Base-by-base conservation (phyloP, 2,113 vertebrate species). In the Centropristis striata region DNA sequence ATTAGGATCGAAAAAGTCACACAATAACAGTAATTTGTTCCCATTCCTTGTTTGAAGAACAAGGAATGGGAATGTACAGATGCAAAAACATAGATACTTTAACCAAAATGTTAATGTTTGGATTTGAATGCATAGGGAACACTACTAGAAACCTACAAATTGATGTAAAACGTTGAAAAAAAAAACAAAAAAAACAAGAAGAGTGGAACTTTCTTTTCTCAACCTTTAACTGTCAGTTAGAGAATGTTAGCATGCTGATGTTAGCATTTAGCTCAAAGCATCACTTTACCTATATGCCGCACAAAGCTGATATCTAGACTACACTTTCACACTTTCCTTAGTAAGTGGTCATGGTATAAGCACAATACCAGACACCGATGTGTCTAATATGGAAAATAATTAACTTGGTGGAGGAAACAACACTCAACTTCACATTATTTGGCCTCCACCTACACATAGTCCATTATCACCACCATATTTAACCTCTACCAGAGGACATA, bases 271-370 rank as follows among this genome's bases (percentile, higher is more conserved):
- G 36, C 32, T 42, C 14, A 37, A 73, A 60, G 8, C n/a, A 63
- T 73, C 0, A 8, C 58, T 63, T 57, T 25, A 5, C 41, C 4
- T 44, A 44, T 15, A 39, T 47, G 55, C 42, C 36, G 42, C 9
- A 10, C 41, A 54, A 50, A 66, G 44, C 51, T 27, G 16, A 20
- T 67, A 32, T 49, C 49, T 18, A 37, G 18, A 65, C 32, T 32
- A 32, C n/a, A 32, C 32, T 32, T 32, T 32, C 6, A 32, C 32
- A 32, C 32, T 32, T 42, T 16, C 7, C 46, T 39, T 63, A 47
- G 9, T 68, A 10, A 50, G 23, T 57, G 63, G 63, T 69, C 42
- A 25, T 5, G 54, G 36, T 58, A 46, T 41, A 61, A 78, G 54
- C 61, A 49, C 54, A 73, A 66, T 28, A 28, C 42, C 20, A 37